Base-by-base conservation (phyloP, 2,888 invertebrate genomes). In the Hoplodrina blanda region DNA sequence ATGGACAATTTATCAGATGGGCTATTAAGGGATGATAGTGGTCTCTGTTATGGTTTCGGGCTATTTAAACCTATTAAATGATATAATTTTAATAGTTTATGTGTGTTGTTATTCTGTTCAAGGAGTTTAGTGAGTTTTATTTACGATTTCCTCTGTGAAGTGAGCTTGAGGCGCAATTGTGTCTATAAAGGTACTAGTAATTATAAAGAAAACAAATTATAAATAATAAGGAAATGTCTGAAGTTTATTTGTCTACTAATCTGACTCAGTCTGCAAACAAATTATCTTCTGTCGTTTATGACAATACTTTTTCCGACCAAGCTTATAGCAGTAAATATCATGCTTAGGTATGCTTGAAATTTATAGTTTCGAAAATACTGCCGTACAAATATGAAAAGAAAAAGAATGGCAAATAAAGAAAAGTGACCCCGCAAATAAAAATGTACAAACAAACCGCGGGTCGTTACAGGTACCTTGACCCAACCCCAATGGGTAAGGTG, bases 1-100 rank as follows among this genome's bases (percentile, higher is more conserved):
- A 54, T 41, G 56, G 59, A 19, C 68, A 68, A 82, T 86, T 80
- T 76, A 75, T 80, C 69, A 78, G n/a, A 61, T 46, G 37, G 46
- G 57, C 59, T 59, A 72, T 79, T 71, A 75, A 53, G 49, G 57
- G 67, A 60, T 75, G 60, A 56, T 67, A 44, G 33, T 52, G 56
- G 33, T 69, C 74, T 66, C 56, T 56, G 30, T 81, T 73, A 66
- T 73, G 62, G 33, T 57, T 76, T 55, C 53, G 30, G 78, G 72
- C 61, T 55, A 1, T 69, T 63, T 33, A 44, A 30, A n/a, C 59
- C 54, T 67, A 63, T 66, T 70, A 60, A 54, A 55, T 61, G 44
- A 64, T 62, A 44, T 65, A 33, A 80, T 65, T 77, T 65, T 69
- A 65, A 62, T 62, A 25, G 69, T 60, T 56, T 25, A 49, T 66